phyloP scores from a whole-genome alignment of 1,140 invertebrate species.

The Procambarus virginalis region DNA sequence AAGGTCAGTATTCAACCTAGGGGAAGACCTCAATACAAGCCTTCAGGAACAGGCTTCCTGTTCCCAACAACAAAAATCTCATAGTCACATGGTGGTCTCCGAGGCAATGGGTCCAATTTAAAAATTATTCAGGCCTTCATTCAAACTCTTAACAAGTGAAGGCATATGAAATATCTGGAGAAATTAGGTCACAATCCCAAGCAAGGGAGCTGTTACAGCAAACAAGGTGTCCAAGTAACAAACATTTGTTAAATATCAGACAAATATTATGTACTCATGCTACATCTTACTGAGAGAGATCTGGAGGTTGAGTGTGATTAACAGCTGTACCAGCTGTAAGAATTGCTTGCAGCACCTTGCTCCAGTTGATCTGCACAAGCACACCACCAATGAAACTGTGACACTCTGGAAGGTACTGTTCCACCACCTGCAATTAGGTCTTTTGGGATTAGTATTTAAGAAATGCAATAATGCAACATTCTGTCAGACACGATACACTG shows the following conservation, averaged over 20 bases:
- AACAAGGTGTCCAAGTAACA: too few species aligned
- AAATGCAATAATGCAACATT: not conserved
- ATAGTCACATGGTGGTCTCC: too few species aligned
- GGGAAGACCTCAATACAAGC: too few species aligned
- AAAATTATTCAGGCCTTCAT: too few species aligned
- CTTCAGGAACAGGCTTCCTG: too few species aligned
- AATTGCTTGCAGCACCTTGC: constrained; percentile 73
- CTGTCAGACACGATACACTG: too few species aligned
- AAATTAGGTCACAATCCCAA: too few species aligned
- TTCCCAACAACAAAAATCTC: too few species aligned
- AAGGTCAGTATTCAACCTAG: too few species aligned
- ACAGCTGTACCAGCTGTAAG: constrained; percentile 70
- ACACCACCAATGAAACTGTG: constrained; percentile 83
- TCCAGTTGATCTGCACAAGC: constrained; percentile 81
- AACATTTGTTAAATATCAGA: too few species aligned
- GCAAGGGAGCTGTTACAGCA: too few species aligned
- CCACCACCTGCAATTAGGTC: constrained; percentile 75
- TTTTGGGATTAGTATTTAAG: not conserved
- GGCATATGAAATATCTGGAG: not conserved
- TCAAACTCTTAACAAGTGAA: not conserved
- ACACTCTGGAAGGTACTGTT: constrained; percentile 82
- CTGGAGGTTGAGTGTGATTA: constrained; percentile 54
- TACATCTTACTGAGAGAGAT: not conserved
- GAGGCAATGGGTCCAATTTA: too few species aligned
- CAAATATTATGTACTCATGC: not conserved